Conservation (phyloP, 1,140 invertebrate species). For the Calliopsis andreniformis region DNA sequence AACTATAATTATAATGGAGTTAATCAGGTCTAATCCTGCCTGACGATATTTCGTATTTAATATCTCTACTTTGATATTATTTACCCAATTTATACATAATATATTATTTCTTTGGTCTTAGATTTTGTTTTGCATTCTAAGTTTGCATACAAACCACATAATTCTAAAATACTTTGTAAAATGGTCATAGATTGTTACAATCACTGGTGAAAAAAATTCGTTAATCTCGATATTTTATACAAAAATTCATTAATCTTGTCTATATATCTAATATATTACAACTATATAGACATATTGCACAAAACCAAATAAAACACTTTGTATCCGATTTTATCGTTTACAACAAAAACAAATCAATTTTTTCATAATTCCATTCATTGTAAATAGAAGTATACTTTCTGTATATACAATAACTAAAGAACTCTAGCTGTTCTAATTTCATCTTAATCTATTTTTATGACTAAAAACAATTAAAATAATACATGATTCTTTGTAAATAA, state of each 20-base stretch:
- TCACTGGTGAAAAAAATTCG: constrained; percentile 31
- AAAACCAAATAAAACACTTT: constrained; percentile 16
- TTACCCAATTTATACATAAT: constrained; percentile 66
- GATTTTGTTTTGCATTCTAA: constrained; percentile 64
- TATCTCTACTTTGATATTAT: constrained; percentile 44
- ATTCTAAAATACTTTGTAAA: constrained; percentile 46
- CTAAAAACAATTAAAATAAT: constrained; percentile 12
- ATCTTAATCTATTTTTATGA: constrained; percentile 26
- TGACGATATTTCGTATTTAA: constrained; percentile 32
- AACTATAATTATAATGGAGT: constrained; percentile 31
- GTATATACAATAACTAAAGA: no score
- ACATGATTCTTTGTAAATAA: constrained; percentile 11
- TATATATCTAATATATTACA: constrained; percentile 8
- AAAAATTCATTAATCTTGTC: constrained; percentile 10
- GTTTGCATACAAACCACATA: constrained; percentile 55
- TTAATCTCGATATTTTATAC: constrained; percentile 19
- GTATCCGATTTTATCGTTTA: constrained; percentile 5
- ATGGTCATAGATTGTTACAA: constrained; percentile 57
- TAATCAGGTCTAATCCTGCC: constrained; percentile 17
- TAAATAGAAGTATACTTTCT: not conserved
- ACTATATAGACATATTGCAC: constrained; percentile 25
- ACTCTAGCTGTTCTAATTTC: not conserved
- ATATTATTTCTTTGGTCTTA: constrained; percentile 74
- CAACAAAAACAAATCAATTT: constrained; percentile 2
- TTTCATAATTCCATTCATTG: not conserved